Evolutionary conservation across 2,888 invertebrate genomes (phyloP).

Genomic region (Sepioteuthis lessoniana): DNA sequence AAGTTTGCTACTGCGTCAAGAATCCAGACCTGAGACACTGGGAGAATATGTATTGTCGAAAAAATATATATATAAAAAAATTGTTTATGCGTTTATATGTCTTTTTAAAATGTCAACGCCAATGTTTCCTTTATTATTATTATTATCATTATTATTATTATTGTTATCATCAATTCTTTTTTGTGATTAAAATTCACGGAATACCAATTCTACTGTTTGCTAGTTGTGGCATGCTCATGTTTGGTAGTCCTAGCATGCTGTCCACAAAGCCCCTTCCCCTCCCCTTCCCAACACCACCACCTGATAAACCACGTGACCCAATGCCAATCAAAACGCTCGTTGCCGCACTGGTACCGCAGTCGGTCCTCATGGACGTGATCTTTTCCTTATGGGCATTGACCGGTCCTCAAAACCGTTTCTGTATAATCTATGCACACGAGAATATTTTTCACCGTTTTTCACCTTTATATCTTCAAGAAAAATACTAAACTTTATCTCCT

Average conservation of each 20-base stretch:
- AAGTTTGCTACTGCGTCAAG: constrained; percentile 23
- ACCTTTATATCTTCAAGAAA: constrained; percentile 36
- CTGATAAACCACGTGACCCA: constrained; percentile 33
- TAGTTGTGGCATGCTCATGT: background rate
- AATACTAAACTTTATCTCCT: background rate
- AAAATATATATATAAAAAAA: background rate
- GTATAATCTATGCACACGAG: constrained; percentile 47
- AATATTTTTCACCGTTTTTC: constrained; percentile 47
- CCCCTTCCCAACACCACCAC: background rate
- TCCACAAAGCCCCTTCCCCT: background rate
- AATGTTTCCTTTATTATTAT: background rate
- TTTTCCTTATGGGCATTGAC: background rate
- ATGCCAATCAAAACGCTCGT: background rate
- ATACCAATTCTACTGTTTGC: background rate
- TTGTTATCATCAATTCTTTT: too few relatives aligned
- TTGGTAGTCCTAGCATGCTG: background rate
- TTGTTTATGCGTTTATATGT: background rate
- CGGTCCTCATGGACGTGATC: background rate
- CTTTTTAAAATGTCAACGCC: constrained; percentile 16
- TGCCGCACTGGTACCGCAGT: background rate
- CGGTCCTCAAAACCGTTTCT: background rate
- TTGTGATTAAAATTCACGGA: background rate
- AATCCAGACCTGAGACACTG: constrained; percentile 33
- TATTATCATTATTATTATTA: background rate
- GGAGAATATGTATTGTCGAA: background rate